Base-by-base conservation (phyloP, 2,113 vertebrate species). In the Prochilodus magdalenae region DNA sequence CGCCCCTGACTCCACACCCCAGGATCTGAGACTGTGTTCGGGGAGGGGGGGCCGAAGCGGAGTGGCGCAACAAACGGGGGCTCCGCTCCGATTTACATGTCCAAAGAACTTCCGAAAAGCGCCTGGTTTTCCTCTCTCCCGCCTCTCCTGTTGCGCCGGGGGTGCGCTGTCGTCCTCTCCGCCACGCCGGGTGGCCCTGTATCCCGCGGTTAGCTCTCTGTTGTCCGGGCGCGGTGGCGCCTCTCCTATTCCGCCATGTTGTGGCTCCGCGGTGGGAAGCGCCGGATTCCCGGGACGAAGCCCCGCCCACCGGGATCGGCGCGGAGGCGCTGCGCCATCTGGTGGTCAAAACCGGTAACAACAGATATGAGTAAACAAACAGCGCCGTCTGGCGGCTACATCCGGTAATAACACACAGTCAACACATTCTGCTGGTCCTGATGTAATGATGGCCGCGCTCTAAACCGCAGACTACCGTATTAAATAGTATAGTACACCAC, bases 231-330 rank as follows among this genome's bases (percentile, higher is more conserved):
- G 89, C 89, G 89, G 92, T 89, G 87, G 90, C 88, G 89, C 87
- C 91, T 89, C 75, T 89, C 91, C 91, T 94, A 94, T 84, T 93
- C 94, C 94, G 94, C 94, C 94, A 94, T 94, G 93, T 94, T 94
- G 93, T 93, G 92, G 90, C 92, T 93, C 88, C 89, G 89, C 88
- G 89, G 82, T 92, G 92, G 92, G 91, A 93, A 93, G 88, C 88
- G 84, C 88, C 75, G 81, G 79, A 90, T 93, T 93, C 91, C 92
- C 91, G 92, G 88, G 87, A 88, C 89, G 87, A 87, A 90, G 91
- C 89, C 87, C 80, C 53, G 53, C 53, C 53, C 53, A 55, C 53
- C 20, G 53, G 53, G 53, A 55, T 20, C 53, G 20, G 53, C 16
- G 53, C 53, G 59, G 59, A 1, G 15, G 13, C 4, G 4, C 27